Percentiles rank a stretch among this genome's conserved stretches.
Evolutionary conservation across 2,113 vertebrate species (phyloP).

Genomic region (Tetraodon nigroviridis): DNA sequence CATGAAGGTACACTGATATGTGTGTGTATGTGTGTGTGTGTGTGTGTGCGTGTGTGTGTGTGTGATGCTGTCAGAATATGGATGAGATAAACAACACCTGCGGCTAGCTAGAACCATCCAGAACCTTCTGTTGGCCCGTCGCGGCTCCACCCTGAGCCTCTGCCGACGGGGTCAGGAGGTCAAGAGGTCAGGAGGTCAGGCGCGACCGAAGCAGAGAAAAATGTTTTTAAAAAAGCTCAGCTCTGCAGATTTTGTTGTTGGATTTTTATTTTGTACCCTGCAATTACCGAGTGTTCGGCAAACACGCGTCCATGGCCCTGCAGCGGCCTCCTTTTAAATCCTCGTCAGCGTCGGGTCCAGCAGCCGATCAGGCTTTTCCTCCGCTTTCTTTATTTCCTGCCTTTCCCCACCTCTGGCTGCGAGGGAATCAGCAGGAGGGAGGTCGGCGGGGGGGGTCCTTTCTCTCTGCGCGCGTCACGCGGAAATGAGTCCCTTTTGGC

Average conservation of each 20-base stretch:
- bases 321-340: constrained; percentile 4
- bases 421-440: too few species aligned
- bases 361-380: constrained; percentile 1
- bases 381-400: constrained; percentile 25
- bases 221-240: too few species aligned
- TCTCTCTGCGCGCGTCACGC: not conserved
- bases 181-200: constrained; percentile 47
- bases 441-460: too few species aligned
- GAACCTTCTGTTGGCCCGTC: too few species aligned
- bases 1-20: not conserved
- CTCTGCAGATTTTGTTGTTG: constrained; percentile 28
- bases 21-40: not conserved
- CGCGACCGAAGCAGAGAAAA: too few species aligned
- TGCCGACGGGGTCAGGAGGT: too few species aligned
- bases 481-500: too few species aligned
- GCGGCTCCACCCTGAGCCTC: too few species aligned
- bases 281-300: constrained; percentile 35
- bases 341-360: constrained; percentile 2
- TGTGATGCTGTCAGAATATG: not conserved
- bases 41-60: not conserved
- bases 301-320: not conserved
- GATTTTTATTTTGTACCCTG: constrained; percentile 37
- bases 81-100: too few species aligned
- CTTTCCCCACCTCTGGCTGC: constrained; percentile 30
- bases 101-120: too few species aligned